Evolutionary conservation across 2,888 invertebrate species (phyloP).

Genomic region (Enoplolaimus lenunculus): DNA sequence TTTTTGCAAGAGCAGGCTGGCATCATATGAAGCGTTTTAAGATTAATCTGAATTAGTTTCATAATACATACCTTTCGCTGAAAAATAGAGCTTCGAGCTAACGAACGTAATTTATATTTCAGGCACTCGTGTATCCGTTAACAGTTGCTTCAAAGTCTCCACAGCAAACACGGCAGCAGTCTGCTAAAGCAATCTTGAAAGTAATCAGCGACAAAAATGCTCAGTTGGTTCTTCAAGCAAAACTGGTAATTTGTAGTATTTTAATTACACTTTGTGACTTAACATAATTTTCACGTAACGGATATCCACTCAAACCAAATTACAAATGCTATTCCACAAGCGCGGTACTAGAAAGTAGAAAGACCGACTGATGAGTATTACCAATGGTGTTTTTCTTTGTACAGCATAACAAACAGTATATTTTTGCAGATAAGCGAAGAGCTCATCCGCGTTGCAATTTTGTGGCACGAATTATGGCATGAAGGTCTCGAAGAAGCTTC

Average conservation of each 20-base stretch:
- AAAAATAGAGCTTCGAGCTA: slow-evolving; percentile 1
- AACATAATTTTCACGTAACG: too few species aligned
- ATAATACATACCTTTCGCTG: background rate
- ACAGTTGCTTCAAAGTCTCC: slow-evolving; percentile 93
- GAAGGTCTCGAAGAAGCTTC: slow-evolving; percentile 76
- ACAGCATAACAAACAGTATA: too few species aligned
- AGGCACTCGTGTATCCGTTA: slow-evolving; percentile 83
- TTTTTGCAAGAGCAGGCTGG: too few species aligned
- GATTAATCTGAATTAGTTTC: too few species aligned
- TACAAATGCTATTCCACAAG: too few species aligned
- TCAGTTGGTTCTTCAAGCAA: slow-evolving; percentile 79
- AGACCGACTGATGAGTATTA: too few species aligned
- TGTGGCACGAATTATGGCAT: slow-evolving; percentile 99
- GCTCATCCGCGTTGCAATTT: slow-evolving; percentile 84
- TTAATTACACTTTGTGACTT: too few species aligned
- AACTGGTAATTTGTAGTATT: slow-evolving; percentile 63
- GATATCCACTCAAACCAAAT: too few species aligned
- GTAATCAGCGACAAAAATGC: slow-evolving; percentile 89
- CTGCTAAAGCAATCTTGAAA: slow-evolving; percentile 82
- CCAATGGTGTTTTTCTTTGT: too few species aligned
- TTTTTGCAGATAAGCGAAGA: slow-evolving; percentile 59
- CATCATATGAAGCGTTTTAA: too few species aligned
- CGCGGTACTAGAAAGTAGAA: too few species aligned
- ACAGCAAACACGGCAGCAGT: slow-evolving; percentile 64
- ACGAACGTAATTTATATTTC: too few species aligned